These are phyloP conservation scores for Scaptomyza flava DNA, from an alignment of 2,888 invertebrate species.

Conservation along the genomic window DNA sequence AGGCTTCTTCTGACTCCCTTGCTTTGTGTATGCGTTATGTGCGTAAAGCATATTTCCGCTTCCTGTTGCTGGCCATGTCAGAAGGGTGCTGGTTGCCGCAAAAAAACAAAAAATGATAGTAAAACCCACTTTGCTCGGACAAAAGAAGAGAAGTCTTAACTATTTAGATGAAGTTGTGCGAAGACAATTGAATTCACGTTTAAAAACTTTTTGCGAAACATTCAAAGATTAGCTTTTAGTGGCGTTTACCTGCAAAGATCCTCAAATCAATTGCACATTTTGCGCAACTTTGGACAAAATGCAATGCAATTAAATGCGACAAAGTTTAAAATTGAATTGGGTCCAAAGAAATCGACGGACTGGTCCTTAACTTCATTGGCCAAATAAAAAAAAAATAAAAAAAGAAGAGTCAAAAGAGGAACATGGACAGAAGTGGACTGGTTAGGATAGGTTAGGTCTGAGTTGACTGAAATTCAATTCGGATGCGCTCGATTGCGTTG, in stretches of 20 bases:
- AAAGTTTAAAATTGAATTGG: slow-evolving; percentile 77
- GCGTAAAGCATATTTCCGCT: slow-evolving; percentile 64
- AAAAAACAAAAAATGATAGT: slow-evolving; percentile 20
- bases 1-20: not conserved
- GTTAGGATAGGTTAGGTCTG: slow-evolving; percentile 11
- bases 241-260: slow-evolving; percentile 64
- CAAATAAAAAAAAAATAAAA: slow-evolving; percentile 25
- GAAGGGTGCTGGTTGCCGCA: slow-evolving; percentile 25
- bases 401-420: slow-evolving; percentile 39
- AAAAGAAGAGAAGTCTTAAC: slow-evolving; percentile 24
- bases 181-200: slow-evolving; percentile 52
- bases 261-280: slow-evolving; percentile 67
- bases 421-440: not conserved
- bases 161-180: slow-evolving; percentile 44
- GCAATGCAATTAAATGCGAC: slow-evolving; percentile 79
- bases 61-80: slow-evolving; percentile 46
- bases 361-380: slow-evolving; percentile 40
- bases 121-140: slow-evolving; percentile 37
- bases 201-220: slow-evolving; percentile 32
- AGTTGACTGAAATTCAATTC: slow-evolving; percentile 76
- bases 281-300: slow-evolving; percentile 62
- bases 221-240: slow-evolving; percentile 40
- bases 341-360: slow-evolving; percentile 46
- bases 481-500: slow-evolving; percentile 78
- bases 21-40: slow-evolving; percentile 50